Evolutionary conservation across 2,888 invertebrate species (phyloP), one percentile per base, ranked within the genome.

Genomic region (Camptogramma bilineatum): DNA sequence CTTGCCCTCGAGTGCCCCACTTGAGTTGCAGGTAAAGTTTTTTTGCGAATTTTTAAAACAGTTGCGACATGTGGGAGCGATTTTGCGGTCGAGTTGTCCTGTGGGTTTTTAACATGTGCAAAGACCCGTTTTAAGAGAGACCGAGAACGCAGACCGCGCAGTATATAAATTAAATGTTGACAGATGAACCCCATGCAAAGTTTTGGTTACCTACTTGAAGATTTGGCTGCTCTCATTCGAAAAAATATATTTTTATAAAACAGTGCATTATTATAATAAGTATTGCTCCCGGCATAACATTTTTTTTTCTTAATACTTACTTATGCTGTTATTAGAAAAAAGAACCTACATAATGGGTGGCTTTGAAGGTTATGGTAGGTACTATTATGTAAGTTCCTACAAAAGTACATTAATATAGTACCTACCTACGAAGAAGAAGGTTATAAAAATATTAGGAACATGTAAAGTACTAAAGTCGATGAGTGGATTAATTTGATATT

Each of bases 41-140:
- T 81, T 78, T 78, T 76, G 72, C 68, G 52, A 70, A 69, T 66
- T 69, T 72, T 69, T 66, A 65, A 68, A 71, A 68, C 66, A 68
- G 55, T 56, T 71, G 66, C 71, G 70, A 76, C 86, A 87, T 83
- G 55, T 86, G 85, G 82, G 70, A 70, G 72, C 80, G 77, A 82
- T 85, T 83, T 85, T 72, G 79, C 73, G 81, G 81, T 66, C 71
- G 76, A 81, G 71, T 78, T 80, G 75, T 74, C 75, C 73, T 74
- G 75, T 71, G 73, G 76, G 73, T 79, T 76, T 71, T 72, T 63
- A 80, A 78, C 84, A 86, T 82, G 77, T 85, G 84, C 68, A 62
- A 68, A 63, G 50, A 66, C 67, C 63, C 65, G 61, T 71, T 64
- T 70, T 68, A 70, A 67, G 70, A 67, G 69, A 55, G 61, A 56